These are phyloP conservation scores for Mellivora capensis DNA, from an alignment of 2,113 vertebrate genomes.

Conservation along the genomic window DNA sequence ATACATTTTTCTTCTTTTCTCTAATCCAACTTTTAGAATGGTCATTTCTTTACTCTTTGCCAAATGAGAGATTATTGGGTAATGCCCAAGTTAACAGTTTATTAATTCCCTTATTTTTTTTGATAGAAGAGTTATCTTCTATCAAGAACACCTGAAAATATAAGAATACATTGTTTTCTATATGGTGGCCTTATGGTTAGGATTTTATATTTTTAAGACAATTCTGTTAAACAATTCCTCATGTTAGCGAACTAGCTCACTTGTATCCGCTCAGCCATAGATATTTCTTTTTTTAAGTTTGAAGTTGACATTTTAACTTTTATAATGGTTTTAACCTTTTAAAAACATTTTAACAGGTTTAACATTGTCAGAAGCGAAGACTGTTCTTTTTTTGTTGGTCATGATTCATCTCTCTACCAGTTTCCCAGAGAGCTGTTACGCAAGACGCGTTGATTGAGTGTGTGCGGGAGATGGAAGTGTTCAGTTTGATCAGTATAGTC, in stretches of 20 bases:
- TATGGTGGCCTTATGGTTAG: neutral
- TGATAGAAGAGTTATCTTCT: neutral
- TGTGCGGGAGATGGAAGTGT: neutral
- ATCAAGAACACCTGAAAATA: neutral
- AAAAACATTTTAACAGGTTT: conserved; percentile 7
- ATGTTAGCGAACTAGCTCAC: neutral
- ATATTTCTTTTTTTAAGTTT: neutral
- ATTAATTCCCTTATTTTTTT: neutral
- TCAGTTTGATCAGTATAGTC: neutral
- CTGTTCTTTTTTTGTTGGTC: conserved; percentile 24
- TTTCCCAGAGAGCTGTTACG: conserved; percentile 27
- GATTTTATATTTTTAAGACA: conserved; percentile 26
- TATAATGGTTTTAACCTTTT: conserved; percentile 40
- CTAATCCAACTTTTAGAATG: neutral
- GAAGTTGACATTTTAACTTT: conserved; percentile 2
- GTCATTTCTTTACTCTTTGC: neutral
- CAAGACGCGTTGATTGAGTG: neutral
- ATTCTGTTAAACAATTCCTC: neutral
- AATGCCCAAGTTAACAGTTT: neutral
- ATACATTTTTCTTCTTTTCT: neutral
- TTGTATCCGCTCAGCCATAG: neutral
- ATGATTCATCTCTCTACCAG: conserved; percentile 47
- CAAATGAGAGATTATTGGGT: neutral
- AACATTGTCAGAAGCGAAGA: conserved; percentile 30
- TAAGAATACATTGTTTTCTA: neutral